Base-by-base conservation (phyloP, 2,888 invertebrate species). In the Leucoma salicis region DNA sequence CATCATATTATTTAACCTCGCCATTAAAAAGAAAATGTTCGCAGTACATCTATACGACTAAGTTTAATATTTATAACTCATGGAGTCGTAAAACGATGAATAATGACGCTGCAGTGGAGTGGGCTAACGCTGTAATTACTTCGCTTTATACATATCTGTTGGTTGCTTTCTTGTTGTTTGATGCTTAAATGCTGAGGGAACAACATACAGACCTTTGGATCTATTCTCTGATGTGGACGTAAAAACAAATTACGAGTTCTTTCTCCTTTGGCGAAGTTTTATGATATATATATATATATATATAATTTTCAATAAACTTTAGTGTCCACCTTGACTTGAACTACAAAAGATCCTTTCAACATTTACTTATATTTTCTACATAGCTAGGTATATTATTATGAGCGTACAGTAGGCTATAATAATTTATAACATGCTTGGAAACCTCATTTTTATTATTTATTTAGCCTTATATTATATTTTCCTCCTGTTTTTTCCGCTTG, bases 1-100 rank as follows among this genome's bases (percentile, higher is more conserved):
- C 83, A 80, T 81, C 81, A 78, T 84, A 81, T 61, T 61, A 61
- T 87, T 87, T 84, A 84, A 78, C 77, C 80, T 80, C 78, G 78
- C 80, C 84, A 89, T 87, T 87, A 89, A 88, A 87, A 87, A 83
- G 82, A 78, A 88, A 87, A 88, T 87, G 85, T 89, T 87, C 83
- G 88, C 88, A 84, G 86, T 87, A 73, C 84, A 81, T 82, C 85
- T 87, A 87, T 86, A 88, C 86, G 84, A 82, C 82, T 74, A 79
- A 81, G 82, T 86, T 88, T 86, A 86, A 87, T 87, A 88, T 88
- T 89, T 89, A 89, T 88, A 89, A 83, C 86, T 87, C 79, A 83
- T 81, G 81, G 75, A 82, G 86, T 87, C 89, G 85, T 89, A 88
- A 89, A 88, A 82, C 78, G 86, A 87, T 88, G 88, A 86, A 88